Percentiles rank a stretch among this genome's conserved stretches.
phyloP scores from a whole-genome alignment of 2,113 vertebrate genomes.

The Rousettus leschenaultii region DNA sequence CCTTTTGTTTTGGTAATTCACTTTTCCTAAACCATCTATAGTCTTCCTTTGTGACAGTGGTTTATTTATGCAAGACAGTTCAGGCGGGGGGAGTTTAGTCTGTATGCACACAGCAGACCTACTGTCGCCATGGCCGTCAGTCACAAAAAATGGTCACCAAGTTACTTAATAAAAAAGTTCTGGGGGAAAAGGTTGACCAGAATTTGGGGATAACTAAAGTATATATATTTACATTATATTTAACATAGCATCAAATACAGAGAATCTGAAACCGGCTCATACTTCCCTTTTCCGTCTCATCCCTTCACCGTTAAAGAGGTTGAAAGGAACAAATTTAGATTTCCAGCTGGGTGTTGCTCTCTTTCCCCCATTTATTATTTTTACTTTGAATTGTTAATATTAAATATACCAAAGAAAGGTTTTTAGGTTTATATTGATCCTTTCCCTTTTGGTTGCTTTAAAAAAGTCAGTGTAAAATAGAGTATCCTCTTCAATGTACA shows the following conservation, averaged over 20 bases:
- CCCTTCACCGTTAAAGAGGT: not conserved
- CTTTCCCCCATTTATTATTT: not conserved
- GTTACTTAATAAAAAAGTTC: conserved; percentile 2
- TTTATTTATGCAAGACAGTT: not conserved
- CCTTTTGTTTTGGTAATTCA: not conserved
- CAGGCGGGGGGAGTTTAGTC: not conserved
- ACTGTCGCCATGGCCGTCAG: not conserved
- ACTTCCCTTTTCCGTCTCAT: not conserved
- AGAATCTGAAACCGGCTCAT: not conserved
- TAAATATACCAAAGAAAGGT: not conserved
- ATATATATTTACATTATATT: not conserved
- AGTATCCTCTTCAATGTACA: not conserved
- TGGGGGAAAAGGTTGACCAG: not conserved
- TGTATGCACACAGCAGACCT: not conserved
- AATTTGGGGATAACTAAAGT: not conserved
- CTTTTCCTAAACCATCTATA: not conserved
- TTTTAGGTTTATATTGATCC: not conserved
- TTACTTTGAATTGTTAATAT: not conserved
- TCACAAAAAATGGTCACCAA: not conserved
- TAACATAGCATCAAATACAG: not conserved
- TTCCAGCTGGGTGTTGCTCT: not conserved
- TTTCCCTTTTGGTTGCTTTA: not conserved
- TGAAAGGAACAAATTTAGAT: not conserved
- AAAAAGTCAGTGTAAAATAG: conserved; percentile 23
- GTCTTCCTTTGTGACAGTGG: not conserved